These are phyloP conservation scores for Protonibea diacanthus DNA, from an alignment of 2,797 vertebrate species.

Conservation along the genomic window DNA sequence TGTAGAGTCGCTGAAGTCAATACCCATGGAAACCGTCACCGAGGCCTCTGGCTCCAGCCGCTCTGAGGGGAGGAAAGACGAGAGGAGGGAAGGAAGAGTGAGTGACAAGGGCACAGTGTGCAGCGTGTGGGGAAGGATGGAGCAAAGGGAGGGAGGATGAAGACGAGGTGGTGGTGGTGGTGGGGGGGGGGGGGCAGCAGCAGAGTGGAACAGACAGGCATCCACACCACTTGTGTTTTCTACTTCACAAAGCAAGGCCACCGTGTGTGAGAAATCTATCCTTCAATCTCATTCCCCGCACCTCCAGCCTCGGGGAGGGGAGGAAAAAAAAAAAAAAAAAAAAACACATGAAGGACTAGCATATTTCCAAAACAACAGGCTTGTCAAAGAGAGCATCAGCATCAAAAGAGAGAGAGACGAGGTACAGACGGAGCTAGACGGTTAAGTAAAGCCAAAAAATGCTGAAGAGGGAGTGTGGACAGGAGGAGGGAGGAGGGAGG, in stretches of 20 bases:
- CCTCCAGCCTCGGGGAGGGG: constrained; percentile 42
- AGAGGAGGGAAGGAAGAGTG: constrained; percentile 55
- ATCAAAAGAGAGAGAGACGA: constrained; percentile 41
- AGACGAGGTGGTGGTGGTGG: neutral
- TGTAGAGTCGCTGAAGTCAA: constrained; percentile 98
- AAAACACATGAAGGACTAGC: constrained; percentile 67
- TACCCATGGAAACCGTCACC: constrained; percentile 92
- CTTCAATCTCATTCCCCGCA: constrained; percentile 77
- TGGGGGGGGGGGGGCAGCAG: constrained; percentile 42
- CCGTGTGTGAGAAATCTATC: constrained; percentile 80
- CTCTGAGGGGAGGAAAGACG: constrained; percentile 80
- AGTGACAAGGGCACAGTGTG: constrained; percentile 76
- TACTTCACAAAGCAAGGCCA: constrained; percentile 84
- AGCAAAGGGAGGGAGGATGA: constrained; percentile 33
- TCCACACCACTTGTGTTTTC: constrained; percentile 80
- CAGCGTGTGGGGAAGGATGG: constrained; percentile 56
- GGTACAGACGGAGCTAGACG: constrained; percentile 26
- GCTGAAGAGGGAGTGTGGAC: constrained; percentile 56
- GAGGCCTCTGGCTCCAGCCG: constrained; percentile 91
- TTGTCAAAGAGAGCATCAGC: constrained; percentile 72
- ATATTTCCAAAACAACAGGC: constrained; percentile 78
- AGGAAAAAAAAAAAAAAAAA: neutral
- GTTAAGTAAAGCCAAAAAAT: constrained; percentile 55
- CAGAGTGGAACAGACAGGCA: constrained; percentile 83
- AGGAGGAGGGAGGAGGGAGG: constrained; percentile 24